Conservation (phyloP, 1,140 invertebrate species). For the Leptinotarsa undecemlineata region DNA sequence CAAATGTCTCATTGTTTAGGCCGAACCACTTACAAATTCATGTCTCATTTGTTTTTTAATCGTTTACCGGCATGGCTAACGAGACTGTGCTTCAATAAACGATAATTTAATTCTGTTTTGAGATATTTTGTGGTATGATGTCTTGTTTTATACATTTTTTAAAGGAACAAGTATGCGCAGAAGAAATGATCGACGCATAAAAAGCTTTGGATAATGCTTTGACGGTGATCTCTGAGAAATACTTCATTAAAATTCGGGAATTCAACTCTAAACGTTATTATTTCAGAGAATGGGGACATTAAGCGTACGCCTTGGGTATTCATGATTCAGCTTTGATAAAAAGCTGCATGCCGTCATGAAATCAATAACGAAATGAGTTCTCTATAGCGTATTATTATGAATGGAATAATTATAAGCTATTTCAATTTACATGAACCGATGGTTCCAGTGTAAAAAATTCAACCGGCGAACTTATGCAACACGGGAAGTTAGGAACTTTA, state of each 20-base stretch:
- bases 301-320: slow-evolving; percentile 30
- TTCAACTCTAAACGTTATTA: slow-evolving; percentile 46
- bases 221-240: slow-evolving; percentile 42
- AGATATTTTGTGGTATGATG: slow-evolving; percentile 29
- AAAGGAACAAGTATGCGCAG: slow-evolving; percentile 14
- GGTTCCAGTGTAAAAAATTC: slow-evolving; percentile 13
- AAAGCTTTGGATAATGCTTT: slow-evolving; percentile 21
- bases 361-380: slow-evolving; percentile 44
- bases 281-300: slow-evolving; percentile 39
- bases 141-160: slow-evolving; percentile 31
- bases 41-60: slow-evolving; percentile 23
- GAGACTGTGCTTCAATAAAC: slow-evolving; percentile 25
- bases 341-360: slow-evolving; percentile 44
- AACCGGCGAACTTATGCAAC: slow-evolving; percentile 9
- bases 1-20: slow-evolving; percentile 26
- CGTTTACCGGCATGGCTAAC: slow-evolving; percentile 24
- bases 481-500: slow-evolving; percentile 19
- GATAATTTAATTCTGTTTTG: slow-evolving; percentile 31
- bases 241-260: slow-evolving; percentile 48
- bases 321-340: slow-evolving; percentile 38
- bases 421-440: slow-evolving; percentile 13
- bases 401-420: slow-evolving; percentile 34
- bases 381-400: slow-evolving; percentile 36
- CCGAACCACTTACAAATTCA: slow-evolving; percentile 25
- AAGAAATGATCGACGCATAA: slow-evolving; percentile 20